phyloP scores from a whole-genome alignment of 2,888 invertebrate species.

The Syritta pipiens region DNA sequence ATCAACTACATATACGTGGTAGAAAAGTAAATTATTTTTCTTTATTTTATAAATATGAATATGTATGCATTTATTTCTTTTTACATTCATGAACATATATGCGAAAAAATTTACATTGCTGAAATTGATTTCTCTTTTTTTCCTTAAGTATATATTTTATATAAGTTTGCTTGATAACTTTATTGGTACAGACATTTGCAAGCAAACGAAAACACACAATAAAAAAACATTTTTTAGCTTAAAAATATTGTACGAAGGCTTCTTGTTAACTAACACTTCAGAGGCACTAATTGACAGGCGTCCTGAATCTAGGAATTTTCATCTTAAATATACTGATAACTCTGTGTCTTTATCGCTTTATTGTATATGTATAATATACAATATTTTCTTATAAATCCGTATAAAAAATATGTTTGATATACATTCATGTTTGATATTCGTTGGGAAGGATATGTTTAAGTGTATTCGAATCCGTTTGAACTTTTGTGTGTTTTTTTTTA shows the following conservation, averaged over 20 bases:
- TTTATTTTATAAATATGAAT: slow-evolving; percentile 48
- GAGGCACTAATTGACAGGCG: slow-evolving; percentile 35
- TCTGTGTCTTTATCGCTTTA: slow-evolving; percentile 43
- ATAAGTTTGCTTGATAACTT: too few relatives aligned
- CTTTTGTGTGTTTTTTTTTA: neutral
- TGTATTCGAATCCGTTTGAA: neutral
- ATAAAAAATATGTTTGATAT: neutral
- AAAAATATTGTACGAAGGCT: too few relatives aligned
- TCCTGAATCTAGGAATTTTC: slow-evolving; percentile 28
- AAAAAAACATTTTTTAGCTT: too few relatives aligned
- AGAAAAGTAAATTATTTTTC: slow-evolving; percentile 5
- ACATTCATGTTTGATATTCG: too few relatives aligned
- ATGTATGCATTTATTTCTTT: too few relatives aligned
- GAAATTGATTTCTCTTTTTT: slow-evolving; percentile 5
- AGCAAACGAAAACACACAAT: too few relatives aligned
- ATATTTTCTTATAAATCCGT: neutral
- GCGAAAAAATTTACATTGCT: slow-evolving; percentile 45
- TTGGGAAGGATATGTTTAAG: slow-evolving; percentile 17
- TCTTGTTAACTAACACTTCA: too few relatives aligned
- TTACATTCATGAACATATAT: slow-evolving; percentile 50
- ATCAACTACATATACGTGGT: too few relatives aligned
- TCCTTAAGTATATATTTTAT: slow-evolving; percentile 14
- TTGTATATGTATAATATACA: neutral
- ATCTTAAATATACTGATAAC: slow-evolving; percentile 10
- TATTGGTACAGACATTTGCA: too few relatives aligned